Conservation (phyloP, 1,140 invertebrate species). For the Latrodectus geometricus region DNA sequence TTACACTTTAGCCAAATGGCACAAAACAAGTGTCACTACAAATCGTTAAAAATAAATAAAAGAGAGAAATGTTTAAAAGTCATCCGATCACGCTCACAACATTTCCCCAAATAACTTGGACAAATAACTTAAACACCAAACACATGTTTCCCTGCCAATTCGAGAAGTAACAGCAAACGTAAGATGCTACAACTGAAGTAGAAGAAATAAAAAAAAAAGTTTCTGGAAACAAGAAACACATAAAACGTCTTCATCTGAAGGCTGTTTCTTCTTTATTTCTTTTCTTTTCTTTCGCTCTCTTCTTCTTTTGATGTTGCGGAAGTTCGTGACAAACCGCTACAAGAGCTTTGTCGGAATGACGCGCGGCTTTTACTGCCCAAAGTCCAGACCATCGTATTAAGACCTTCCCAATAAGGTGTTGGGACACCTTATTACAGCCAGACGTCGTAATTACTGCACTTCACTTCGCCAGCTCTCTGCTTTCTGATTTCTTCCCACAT, state of each 20-base stretch:
- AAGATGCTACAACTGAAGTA: not conserved
- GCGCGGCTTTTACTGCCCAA: conserved; percentile 48
- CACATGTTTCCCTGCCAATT: conserved; percentile 4
- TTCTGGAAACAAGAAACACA: conserved; percentile 17
- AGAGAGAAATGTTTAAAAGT: not conserved
- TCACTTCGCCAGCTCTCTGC: conserved; percentile 19
- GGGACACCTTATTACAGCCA: conserved; percentile 60
- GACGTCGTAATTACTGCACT: conserved; percentile 58
- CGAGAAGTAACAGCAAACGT: conserved; percentile 10
- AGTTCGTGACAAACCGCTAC: conserved; percentile 60
- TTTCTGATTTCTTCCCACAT: conserved; percentile 30
- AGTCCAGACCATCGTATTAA: conserved; percentile 56
- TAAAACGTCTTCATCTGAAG: conserved; percentile 52
- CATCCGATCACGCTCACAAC: not conserved
- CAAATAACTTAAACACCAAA: conserved; percentile 8
- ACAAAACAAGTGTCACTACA: no score
- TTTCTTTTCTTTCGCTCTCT: not conserved
- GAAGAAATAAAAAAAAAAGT: conserved; percentile 6
- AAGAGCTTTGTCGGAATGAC: conserved; percentile 53
- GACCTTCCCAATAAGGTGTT: conserved; percentile 57
- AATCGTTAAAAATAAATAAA: no score
- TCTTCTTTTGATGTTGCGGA: conserved; percentile 34
- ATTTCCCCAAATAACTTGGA: not conserved
- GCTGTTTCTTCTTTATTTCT: not conserved
- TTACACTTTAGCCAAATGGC: no score